These are phyloP conservation scores for Sebastes hopkinsi DNA, from an alignment of 2,797 vertebrate species.

Conservation along the genomic window DNA sequence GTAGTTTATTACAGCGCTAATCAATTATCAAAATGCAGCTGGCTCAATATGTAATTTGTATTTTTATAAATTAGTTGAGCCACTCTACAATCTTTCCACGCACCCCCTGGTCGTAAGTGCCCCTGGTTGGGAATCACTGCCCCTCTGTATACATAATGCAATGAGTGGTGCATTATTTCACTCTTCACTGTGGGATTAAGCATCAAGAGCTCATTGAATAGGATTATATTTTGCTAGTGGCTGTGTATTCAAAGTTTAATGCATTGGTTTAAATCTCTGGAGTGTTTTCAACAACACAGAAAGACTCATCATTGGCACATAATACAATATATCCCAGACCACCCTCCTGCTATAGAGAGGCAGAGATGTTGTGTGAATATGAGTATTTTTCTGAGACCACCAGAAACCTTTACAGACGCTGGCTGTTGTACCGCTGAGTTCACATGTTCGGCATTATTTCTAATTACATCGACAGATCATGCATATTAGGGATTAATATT, in stretches of 20 bases:
- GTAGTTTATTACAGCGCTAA: background rate
- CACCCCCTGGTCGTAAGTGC: background rate
- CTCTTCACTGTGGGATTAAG: constrained; percentile 36
- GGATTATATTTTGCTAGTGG: constrained; percentile 30
- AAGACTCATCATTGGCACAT: constrained; percentile 5
- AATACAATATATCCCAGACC: constrained; percentile 12
- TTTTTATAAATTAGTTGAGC: background rate
- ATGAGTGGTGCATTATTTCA: constrained; percentile 7
- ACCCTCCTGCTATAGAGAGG: background rate
- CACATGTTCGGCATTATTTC: background rate
- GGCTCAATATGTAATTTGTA: background rate
- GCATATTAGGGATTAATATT: background rate
- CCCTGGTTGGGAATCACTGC: background rate
- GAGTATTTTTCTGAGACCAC: background rate
- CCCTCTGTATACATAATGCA: background rate
- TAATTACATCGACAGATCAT: background rate
- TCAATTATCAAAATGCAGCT: background rate
- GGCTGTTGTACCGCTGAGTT: background rate
- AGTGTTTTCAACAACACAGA: constrained; percentile 9
- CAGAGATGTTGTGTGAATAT: background rate
- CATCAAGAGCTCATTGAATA: constrained; percentile 34
- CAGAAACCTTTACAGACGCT: background rate
- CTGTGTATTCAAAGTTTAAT: constrained; percentile 32
- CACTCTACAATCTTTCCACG: no score
- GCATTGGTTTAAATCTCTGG: constrained; percentile 25